Conservation (phyloP, 2,888 invertebrate genomes). For the Spicauda simplicius region DNA sequence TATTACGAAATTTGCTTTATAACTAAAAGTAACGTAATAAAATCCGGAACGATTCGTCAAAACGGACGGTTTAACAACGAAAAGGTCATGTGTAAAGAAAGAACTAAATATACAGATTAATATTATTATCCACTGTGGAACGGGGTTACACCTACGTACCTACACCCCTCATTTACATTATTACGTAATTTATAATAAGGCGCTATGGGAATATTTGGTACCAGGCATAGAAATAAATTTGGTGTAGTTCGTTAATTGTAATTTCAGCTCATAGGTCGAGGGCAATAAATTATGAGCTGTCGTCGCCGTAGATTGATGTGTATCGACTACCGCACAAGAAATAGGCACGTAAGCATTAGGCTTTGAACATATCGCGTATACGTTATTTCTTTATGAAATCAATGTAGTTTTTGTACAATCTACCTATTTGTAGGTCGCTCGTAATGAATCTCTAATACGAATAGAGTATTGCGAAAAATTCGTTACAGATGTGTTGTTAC, state of each 20-base stretch:
- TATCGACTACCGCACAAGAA: constrained; percentile 11
- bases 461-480: too few species aligned
- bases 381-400: too few species aligned
- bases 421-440: too few species aligned
- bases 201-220: constrained; percentile 26
- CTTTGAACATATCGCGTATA: not conserved
- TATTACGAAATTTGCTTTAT: not conserved
- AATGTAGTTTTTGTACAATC: too few species aligned
- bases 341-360: constrained; percentile 13
- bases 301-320: constrained; percentile 34
- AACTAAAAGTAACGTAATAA: not conserved
- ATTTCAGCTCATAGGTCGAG: constrained; percentile 35
- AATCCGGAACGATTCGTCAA: not conserved
- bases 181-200: constrained; percentile 27
- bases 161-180: constrained; percentile 10
- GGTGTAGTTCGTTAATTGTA: constrained; percentile 38
- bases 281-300: constrained; percentile 44
- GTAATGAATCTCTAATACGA: too few species aligned
- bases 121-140: not conserved
- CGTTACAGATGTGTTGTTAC: too few species aligned
- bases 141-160: not conserved
- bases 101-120: not conserved
- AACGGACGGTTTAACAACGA: not conserved
- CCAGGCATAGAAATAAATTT: constrained; percentile 9
- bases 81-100: constrained; percentile 4